phyloP scores from a whole-genome alignment of 1,140 invertebrate species.

The Dendroctonus ponderosae region DNA sequence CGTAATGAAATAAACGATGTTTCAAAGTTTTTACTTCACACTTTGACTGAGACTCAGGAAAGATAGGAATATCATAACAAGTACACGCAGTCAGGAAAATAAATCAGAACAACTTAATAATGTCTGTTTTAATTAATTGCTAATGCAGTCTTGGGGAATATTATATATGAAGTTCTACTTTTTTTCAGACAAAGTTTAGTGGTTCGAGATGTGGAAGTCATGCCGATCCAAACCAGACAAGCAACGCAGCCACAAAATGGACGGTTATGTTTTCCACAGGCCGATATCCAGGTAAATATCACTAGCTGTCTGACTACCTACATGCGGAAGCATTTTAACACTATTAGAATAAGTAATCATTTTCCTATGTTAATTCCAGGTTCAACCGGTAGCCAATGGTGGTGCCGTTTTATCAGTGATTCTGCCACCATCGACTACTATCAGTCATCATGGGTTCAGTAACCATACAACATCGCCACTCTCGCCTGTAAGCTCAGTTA shows the following conservation, averaged over 20 bases:
- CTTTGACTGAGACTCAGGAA: too few species aligned
- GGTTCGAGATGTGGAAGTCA: constrained; percentile 20
- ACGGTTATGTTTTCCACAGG: constrained; percentile 52
- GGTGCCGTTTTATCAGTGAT: constrained; percentile 77
- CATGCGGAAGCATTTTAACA: neutral
- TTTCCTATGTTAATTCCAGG: constrained; percentile 48
- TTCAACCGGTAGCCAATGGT: constrained; percentile 61
- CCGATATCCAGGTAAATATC: constrained; percentile 52
- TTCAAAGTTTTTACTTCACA: too few species aligned
- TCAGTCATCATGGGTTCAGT: constrained; percentile 45
- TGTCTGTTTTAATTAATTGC: too few species aligned
- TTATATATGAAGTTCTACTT: neutral
- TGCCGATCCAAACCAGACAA: constrained; percentile 18
- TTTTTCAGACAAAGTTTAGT: constrained; percentile 29
- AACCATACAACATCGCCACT: constrained; percentile 32
- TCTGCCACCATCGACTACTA: constrained; percentile 62
- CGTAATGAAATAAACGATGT: too few species aligned
- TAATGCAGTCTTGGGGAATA: neutral
- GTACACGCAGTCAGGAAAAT: too few species aligned
- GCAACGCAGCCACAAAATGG: constrained; percentile 47
- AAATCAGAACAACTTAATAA: too few species aligned
- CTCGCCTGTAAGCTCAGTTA: constrained; percentile 21
- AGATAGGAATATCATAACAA: too few species aligned
- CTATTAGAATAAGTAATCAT: neutral
- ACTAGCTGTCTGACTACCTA: neutral